A percentile compares a stretch with the other conserved stretches of the same genome.
Evolutionary conservation across 2,888 invertebrate genomes (phyloP).

Genomic region (Mermis nigrescens): DNA sequence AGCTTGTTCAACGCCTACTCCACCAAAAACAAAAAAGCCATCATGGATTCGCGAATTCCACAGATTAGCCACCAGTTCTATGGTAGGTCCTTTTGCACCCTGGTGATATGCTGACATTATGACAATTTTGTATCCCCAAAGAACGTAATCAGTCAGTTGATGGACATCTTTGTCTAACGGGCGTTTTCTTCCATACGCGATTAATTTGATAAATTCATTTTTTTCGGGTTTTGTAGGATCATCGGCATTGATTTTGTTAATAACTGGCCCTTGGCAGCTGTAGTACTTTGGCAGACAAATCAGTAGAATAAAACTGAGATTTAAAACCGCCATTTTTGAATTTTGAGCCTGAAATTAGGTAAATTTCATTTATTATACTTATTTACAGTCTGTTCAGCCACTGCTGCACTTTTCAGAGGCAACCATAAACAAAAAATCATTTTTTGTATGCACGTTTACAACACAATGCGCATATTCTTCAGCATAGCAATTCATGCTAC

Average conservation of each 20-base stretch:
- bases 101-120: neutral
- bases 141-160: neutral
- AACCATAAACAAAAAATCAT: too few species aligned
- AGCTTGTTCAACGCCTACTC: neutral
- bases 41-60: neutral
- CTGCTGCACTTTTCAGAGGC: too few species aligned
- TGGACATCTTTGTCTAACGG: neutral
- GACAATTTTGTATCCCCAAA: neutral
- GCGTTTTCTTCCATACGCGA: neutral
- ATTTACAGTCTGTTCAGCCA: too few species aligned
- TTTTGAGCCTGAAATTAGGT: too few species aligned
- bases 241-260: neutral
- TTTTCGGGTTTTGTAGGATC: neutral
- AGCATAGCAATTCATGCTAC: too few species aligned
- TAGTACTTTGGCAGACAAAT: too few species aligned
- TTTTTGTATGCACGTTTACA: too few species aligned
- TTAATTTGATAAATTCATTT: neutral
- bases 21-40: neutral
- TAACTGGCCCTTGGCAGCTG: too few species aligned
- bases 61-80: neutral
- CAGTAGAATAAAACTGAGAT: too few species aligned
- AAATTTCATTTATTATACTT: too few species aligned
- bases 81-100: neutral
- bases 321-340: too few species aligned
- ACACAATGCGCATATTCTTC: too few species aligned